Percentiles rank a stretch among this genome's conserved stretches.
These are phyloP conservation scores for Argyra leucocephala DNA, from an alignment of 2,888 invertebrate species.

Conservation along the genomic window DNA sequence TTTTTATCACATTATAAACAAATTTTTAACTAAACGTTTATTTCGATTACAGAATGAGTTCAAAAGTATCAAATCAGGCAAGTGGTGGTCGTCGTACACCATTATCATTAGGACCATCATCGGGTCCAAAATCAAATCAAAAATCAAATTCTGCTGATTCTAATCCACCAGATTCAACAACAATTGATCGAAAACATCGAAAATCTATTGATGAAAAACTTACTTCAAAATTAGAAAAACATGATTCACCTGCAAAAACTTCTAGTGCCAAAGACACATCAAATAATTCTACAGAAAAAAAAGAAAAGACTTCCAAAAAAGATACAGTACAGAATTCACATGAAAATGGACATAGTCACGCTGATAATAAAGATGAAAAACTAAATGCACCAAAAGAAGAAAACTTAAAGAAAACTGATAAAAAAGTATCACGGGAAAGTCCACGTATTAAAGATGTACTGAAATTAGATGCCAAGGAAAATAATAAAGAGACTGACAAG, in stretches of 20 bases:
- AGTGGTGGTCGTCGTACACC: neutral
- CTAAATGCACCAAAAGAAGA: conserved; percentile 17
- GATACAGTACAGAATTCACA: neutral
- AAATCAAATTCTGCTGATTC: conserved; percentile 17
- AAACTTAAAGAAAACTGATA: conserved; percentile 11
- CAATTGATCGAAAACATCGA: conserved; percentile 21
- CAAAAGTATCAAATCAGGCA: neutral
- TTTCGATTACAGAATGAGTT: neutral
- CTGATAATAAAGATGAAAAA: conserved; percentile 19
- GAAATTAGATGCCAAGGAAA: conserved; percentile 11
- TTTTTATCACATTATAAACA: too few species aligned
- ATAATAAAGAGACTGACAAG: neutral
- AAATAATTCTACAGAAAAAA: conserved; percentile 21
- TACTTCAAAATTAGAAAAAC: conserved; percentile 20
- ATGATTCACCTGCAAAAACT: conserved; percentile 19
- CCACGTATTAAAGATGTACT: neutral
- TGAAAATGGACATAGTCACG: neutral
- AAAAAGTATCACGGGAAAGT: neutral
- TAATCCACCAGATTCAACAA: conserved; percentile 10
- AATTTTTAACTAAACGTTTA: too few species aligned
- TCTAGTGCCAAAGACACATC: conserved; percentile 17
- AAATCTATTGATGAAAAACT: conserved; percentile 13
- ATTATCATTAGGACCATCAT: conserved; percentile 18
- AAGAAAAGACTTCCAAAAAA: conserved; percentile 12
- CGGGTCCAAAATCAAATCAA: conserved; percentile 20